phyloP scores from a whole-genome alignment of 2,888 invertebrate species.

The Epirrhoe tristata region DNA sequence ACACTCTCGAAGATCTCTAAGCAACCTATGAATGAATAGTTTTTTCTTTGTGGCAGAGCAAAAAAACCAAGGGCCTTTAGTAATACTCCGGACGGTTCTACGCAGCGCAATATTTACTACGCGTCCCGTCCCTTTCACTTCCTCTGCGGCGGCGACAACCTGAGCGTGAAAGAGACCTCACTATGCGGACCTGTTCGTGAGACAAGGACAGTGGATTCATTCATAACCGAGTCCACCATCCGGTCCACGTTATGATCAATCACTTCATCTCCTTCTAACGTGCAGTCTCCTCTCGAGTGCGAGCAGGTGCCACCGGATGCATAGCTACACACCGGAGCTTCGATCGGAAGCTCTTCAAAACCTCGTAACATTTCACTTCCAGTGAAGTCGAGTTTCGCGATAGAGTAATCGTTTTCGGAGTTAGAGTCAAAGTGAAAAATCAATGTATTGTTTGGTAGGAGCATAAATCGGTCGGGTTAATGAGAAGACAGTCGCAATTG shows the following conservation, averaged over 20 bases:
- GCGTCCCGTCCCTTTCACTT: slow-evolving; percentile 84
- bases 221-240: slow-evolving; percentile 84
- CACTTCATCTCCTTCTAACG: slow-evolving; percentile 83
- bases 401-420: slow-evolving; percentile 27
- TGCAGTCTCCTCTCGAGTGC: slow-evolving; percentile 74
- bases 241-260: slow-evolving; percentile 80
- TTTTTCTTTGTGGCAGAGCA: slow-evolving; percentile 69
- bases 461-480: slow-evolving; percentile 58
- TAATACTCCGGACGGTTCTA: slow-evolving; percentile 73
- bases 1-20: slow-evolving; percentile 32
- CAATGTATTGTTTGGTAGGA: slow-evolving; percentile 37
- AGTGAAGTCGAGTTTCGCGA: slow-evolving; percentile 42
- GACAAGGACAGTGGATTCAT: slow-evolving; percentile 80
- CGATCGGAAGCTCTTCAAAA: slow-evolving; percentile 77
- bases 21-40: slow-evolving; percentile 74
- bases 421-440: slow-evolving; percentile 43
- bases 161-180: slow-evolving; percentile 70
- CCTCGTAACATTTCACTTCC: slow-evolving; percentile 62
- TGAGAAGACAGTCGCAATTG: slow-evolving; percentile 77
- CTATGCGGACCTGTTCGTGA: slow-evolving; percentile 55
- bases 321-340: slow-evolving; percentile 69
- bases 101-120: slow-evolving; percentile 83
- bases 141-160: slow-evolving; percentile 83
- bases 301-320: slow-evolving; percentile 84
- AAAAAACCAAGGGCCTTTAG: slow-evolving; percentile 75